Base-by-base conservation (phyloP, 2,797 vertebrate species). In the Lophius americanus region DNA sequence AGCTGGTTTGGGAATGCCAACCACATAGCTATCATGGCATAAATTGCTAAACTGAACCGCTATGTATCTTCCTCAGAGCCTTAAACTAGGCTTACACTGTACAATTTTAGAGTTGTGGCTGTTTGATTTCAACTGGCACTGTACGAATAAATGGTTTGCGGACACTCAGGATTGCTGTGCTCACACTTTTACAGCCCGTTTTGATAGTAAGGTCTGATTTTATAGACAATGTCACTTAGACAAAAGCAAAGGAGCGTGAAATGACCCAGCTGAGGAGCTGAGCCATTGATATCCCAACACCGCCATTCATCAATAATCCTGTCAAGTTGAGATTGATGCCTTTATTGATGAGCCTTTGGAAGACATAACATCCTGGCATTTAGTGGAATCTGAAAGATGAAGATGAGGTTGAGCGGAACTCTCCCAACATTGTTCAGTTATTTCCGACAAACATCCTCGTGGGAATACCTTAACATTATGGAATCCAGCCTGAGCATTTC, bases 151-250 rank as follows among this genome's bases (percentile, higher is more conserved):
- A 23, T 23, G 1, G 23, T 23, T 23, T 23, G 23, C 23, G 23
- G 23, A 23, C 23, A 23, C 23, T 23, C 23, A 23, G 23, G 23
- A 23, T 23, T 23, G 23, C 23, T 23, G 23, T 23, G 23, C 23
- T 23, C 23, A 23, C 23, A 23, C 23, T 23, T 23, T 23, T 23
- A 23, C 23, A 23, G 23, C 23, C 23, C 23, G 23, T 23, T 23
- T 23, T 75, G 36, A 64, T 76, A 73, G 73, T 36, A 43, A 55
- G 49, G 56, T 65, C 41, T 68, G 60, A 68, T 57, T 1, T 51
- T 44, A 43, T 33, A 70, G 65, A 70, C 68, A 62, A 69, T 79
- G 52, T 75, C 75, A 79, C 77, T 82, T 60, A 74, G 63, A 73
- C 62, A 72, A 76, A 77, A 53, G 57, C 44, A 70, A 54, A 51